Conservation (phyloP, 2,113 vertebrate species). For the Dolichotis patagonum region DNA sequence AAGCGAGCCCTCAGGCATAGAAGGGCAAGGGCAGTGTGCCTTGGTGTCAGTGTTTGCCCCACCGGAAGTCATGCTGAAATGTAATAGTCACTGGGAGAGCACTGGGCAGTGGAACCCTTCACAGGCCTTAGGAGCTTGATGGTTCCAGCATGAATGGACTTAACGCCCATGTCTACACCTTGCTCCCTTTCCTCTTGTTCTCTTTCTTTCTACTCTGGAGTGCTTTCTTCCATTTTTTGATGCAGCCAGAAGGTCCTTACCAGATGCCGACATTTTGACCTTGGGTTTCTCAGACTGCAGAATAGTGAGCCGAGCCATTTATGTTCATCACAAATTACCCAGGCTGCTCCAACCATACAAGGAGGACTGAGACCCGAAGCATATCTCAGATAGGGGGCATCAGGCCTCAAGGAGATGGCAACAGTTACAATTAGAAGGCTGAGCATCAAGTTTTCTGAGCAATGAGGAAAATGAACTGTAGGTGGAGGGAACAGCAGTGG, state of each 20-base stretch:
- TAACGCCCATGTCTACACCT: background rate
- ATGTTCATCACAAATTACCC: background rate
- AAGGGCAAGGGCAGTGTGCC: background rate
- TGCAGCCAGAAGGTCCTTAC: background rate
- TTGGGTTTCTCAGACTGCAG: background rate
- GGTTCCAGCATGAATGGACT: background rate
- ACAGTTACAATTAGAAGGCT: background rate
- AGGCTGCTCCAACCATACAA: background rate
- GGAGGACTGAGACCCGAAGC: background rate
- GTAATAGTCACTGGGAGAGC: background rate
- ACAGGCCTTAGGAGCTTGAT: background rate
- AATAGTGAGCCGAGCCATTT: background rate
- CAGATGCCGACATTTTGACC: background rate
- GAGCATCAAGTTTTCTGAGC: background rate
- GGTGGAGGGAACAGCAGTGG: background rate
- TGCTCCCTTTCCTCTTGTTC: too few relatives aligned
- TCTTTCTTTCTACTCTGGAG: background rate
- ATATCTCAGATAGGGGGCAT: rapidly evolving
- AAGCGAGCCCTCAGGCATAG: background rate
- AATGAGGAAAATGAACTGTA: background rate
- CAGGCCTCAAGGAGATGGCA: background rate
- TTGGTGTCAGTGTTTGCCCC: background rate
- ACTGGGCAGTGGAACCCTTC: too few relatives aligned
- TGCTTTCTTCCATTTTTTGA: background rate
- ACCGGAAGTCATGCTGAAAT: background rate